Percentiles rank a stretch among this genome's conserved stretches.
These are phyloP conservation scores for Mastomys coucha DNA, from an alignment of 2,113 vertebrate species.

Conservation along the genomic window DNA sequence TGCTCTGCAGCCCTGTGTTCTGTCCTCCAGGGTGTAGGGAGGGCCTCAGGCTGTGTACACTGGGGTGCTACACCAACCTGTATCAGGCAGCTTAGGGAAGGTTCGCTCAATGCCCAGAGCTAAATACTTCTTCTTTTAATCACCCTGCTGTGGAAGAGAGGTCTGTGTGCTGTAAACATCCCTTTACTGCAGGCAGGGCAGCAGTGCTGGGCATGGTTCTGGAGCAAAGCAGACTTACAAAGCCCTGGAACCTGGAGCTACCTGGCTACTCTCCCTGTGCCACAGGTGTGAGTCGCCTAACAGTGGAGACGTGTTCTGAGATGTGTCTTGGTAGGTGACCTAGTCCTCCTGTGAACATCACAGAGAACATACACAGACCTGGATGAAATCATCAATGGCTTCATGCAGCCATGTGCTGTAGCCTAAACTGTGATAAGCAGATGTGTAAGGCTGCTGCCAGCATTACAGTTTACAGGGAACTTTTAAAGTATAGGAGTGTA, in stretches of 20 bases:
- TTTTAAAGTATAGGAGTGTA: background rate
- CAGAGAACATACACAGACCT: background rate
- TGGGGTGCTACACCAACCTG: background rate
- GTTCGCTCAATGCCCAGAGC: background rate
- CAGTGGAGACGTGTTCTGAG: background rate
- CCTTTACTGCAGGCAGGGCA: background rate
- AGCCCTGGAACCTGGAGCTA: background rate
- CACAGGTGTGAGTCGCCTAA: background rate
- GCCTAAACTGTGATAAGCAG: background rate
- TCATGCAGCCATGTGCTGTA: background rate
- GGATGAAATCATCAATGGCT: background rate
- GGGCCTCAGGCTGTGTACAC: background rate
- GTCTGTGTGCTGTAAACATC: background rate
- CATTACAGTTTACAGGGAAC: no score
- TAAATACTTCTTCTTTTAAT: background rate
- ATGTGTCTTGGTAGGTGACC: background rate
- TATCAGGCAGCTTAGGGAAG: no score
- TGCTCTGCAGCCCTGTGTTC: background rate
- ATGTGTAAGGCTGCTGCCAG: background rate
- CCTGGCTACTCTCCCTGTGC: background rate
- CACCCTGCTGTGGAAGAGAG: background rate
- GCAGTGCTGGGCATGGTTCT: background rate
- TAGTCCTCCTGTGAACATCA: background rate
- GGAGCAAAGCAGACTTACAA: background rate
- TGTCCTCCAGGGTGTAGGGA: background rate